A percentile compares a stretch with the other conserved stretches of the same genome.
Conservation (phyloP, 2,797 vertebrate species). For the Thamnophis elegans region DNA sequence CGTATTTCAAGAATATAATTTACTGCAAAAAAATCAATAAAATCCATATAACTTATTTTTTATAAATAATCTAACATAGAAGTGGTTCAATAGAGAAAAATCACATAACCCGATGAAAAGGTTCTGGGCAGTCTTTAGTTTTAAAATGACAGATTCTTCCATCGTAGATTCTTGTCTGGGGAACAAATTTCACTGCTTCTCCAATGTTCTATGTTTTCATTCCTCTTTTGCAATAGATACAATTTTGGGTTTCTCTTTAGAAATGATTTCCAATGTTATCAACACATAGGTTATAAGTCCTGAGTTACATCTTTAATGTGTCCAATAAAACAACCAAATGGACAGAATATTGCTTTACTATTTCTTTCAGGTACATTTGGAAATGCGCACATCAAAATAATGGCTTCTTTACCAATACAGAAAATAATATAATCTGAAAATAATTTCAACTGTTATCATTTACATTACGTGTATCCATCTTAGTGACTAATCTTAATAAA, state of each 20-base stretch:
- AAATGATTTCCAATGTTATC: background rate
- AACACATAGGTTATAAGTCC: background rate
- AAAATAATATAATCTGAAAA: background rate
- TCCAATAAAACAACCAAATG: background rate
- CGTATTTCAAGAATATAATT: background rate
- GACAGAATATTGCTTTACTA: background rate
- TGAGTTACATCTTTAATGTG: background rate
- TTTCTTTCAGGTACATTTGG: background rate
- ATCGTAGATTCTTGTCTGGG: background rate
- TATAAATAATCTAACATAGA: background rate
- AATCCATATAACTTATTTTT: background rate
- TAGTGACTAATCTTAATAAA: background rate
- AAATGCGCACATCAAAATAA: background rate
- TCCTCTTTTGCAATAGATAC: background rate
- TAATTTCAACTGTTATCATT: background rate
- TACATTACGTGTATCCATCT: background rate
- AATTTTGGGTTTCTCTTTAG: background rate
- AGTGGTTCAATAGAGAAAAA: background rate
- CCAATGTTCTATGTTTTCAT: background rate
- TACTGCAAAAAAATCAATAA: background rate
- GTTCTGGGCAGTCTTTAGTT: background rate
- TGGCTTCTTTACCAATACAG: background rate
- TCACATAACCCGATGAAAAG: background rate
- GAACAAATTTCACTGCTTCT: background rate
- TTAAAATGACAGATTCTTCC: background rate